Base-by-base conservation (phyloP, 2,113 vertebrate genomes). In the Sturnira hondurensis region DNA sequence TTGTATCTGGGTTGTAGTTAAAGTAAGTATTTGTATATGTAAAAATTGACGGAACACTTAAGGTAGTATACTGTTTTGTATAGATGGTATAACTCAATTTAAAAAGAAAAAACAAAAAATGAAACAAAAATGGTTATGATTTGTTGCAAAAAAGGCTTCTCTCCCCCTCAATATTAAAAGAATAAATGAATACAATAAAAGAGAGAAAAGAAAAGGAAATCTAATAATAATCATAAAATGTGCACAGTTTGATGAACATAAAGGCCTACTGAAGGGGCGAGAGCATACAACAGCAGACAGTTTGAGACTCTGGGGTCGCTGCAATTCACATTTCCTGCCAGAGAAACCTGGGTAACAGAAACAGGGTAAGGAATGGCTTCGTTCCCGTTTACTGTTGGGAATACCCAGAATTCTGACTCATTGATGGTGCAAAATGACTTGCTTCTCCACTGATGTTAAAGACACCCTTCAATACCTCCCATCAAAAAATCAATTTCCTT, bases 401-500 rank as follows among this genome's bases (percentile, higher is more conserved):
- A 95, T 85, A 94, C 87, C 84, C 54, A 93, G 92, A n/a, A 87
- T 90, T 88, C 83, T 91, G 91, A 96, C 81, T 97, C 90, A 92
- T 77, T 78, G 95, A 93, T 84, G 92, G 91, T 67, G 82, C 91
- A 94, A 97, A 97, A 97, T 97, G 93, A 96, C 88, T 94, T 93
- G 91, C 92, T 92, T 97, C 94, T 97, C 61, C 70, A 86, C 58
- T 95, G 96, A 97, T 96, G 86, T 84, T 93, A 93, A 93, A 97
- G 92, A 97, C 94, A 96, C 83, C 92, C 97, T 96, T 97, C 95
- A 93, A 91, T 95, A 96, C 90, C 92, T 98, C 96, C 96, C 45
- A 95, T 90, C 87, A 87, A 89, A 97, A 98, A 97, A 97, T 96
- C 97, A 97, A 96, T 97, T 96, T 96, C 90, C 89, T 96, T 96